Evolutionary conservation across 1,140 invertebrate genomes (phyloP).

Genomic region (Cheumatopsyche charites): DNA sequence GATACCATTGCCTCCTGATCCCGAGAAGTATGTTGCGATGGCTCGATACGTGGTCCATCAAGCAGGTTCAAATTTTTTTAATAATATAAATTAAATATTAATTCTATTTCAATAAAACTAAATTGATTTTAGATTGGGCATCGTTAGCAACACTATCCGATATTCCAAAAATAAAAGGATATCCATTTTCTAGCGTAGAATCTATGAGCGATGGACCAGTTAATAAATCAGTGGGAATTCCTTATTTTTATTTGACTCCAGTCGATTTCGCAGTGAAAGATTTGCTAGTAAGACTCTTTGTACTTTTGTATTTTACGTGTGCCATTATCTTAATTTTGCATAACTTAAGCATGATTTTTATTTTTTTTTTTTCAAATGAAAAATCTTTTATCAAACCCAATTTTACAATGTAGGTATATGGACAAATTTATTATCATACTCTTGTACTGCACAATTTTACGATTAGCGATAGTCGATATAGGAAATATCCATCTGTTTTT

Average conservation of each 20-base stretch:
- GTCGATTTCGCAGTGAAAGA: conserved; percentile 76
- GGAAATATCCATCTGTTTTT: too few species aligned
- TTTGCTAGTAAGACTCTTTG: too few species aligned
- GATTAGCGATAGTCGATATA: too few species aligned
- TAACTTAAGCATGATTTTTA: not conserved
- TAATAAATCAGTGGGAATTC: conserved; percentile 73
- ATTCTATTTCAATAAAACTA: not conserved
- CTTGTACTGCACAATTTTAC: not conserved
- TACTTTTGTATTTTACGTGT: too few species aligned
- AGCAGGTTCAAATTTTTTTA: conserved; percentile 30
- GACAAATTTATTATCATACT: not conserved
- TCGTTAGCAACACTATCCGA: conserved; percentile 76
- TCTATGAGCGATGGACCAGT: conserved; percentile 74
- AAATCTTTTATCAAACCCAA: not conserved
- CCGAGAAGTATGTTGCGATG: conserved; percentile 41
- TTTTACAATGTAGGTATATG: not conserved
- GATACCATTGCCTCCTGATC: conserved; percentile 36
- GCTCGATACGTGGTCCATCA: conserved; percentile 44
- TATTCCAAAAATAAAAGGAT: conserved; percentile 64
- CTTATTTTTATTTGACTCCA: conserved; percentile 78
- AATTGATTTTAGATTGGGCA: conserved; percentile 67
- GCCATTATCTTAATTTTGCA: not conserved
- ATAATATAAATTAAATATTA: not conserved
- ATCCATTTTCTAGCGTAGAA: conserved; percentile 77
- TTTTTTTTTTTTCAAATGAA: not conserved